Evolutionary conservation across 2,888 invertebrate species (phyloP).

Genomic region (Digitonthophagus gazella): DNA sequence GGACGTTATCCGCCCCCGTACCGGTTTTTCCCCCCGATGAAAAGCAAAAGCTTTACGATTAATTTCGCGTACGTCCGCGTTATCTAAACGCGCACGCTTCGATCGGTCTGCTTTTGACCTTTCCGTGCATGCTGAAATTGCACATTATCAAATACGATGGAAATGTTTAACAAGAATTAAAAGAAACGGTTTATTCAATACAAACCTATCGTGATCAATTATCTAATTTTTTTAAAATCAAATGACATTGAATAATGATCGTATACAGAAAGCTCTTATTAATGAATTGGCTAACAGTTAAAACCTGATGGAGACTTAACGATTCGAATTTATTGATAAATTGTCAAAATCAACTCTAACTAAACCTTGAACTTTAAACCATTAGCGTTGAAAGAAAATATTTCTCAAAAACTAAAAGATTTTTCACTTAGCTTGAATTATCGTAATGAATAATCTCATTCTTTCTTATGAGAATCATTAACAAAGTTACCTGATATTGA

Average conservation of each 20-base stretch:
- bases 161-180: neutral
- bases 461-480: too few species aligned
- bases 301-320: too few species aligned
- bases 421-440: too few species aligned
- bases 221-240: neutral
- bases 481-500: too few species aligned
- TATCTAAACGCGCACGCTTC: neutral
- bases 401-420: too few species aligned
- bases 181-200: neutral
- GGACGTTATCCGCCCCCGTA: neutral
- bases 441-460: too few species aligned
- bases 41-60: neutral
- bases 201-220: neutral
- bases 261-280: too few species aligned
- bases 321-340: too few species aligned
- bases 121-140: neutral
- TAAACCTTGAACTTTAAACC: too few species aligned
- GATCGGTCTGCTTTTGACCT: neutral
- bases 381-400: too few species aligned
- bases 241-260: neutral
- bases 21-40: neutral
- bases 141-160: neutral
- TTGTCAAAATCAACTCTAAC: too few species aligned
- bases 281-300: too few species aligned
- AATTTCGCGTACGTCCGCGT: neutral